Percentiles rank a stretch among this genome's conserved stretches.
These are phyloP conservation scores for Drosophila kanapiae DNA, from an alignment of 1,140 invertebrate species.

Conservation along the genomic window DNA sequence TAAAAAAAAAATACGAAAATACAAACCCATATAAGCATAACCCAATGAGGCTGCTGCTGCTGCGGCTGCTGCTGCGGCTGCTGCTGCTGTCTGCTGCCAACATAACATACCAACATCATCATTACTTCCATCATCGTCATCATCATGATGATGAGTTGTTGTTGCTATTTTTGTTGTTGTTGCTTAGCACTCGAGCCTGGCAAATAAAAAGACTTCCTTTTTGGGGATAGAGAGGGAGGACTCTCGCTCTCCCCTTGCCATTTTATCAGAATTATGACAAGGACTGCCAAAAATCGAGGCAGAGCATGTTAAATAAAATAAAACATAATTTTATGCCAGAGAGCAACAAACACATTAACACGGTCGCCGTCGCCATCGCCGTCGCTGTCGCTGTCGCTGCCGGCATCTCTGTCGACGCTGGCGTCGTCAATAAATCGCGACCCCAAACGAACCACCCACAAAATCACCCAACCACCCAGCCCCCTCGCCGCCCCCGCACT, in stretches of 20 bases:
- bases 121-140: constrained; percentile 51
- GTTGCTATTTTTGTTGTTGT: constrained; percentile 25
- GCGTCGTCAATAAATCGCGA: constrained; percentile 82
- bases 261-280: constrained; percentile 72
- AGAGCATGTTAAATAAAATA: constrained; percentile 82
- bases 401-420: constrained; percentile 55
- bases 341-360: constrained; percentile 82
- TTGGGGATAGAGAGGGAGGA: constrained; percentile 32
- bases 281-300: constrained; percentile 70
- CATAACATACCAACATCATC: constrained; percentile 46
- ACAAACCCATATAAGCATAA: constrained; percentile 63
- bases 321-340: constrained; percentile 82
- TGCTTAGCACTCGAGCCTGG: constrained; percentile 45
- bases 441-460: constrained; percentile 63
- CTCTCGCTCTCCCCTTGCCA: constrained; percentile 34
- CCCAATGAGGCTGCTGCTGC: constrained; percentile 69
- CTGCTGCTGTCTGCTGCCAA: constrained; percentile 32
- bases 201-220: constrained; percentile 65
- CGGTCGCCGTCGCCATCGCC: constrained; percentile 47
- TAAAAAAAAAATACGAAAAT: constrained; percentile 2
- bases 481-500: constrained; percentile 7
- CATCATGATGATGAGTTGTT: constrained; percentile 50
- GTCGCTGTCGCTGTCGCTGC: constrained; percentile 27
- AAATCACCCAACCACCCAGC: constrained; percentile 57
- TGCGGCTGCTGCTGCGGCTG: constrained; percentile 49